These are phyloP conservation scores for Avahi laniger DNA, from an alignment of 2,797 vertebrate genomes.

Conservation along the genomic window DNA sequence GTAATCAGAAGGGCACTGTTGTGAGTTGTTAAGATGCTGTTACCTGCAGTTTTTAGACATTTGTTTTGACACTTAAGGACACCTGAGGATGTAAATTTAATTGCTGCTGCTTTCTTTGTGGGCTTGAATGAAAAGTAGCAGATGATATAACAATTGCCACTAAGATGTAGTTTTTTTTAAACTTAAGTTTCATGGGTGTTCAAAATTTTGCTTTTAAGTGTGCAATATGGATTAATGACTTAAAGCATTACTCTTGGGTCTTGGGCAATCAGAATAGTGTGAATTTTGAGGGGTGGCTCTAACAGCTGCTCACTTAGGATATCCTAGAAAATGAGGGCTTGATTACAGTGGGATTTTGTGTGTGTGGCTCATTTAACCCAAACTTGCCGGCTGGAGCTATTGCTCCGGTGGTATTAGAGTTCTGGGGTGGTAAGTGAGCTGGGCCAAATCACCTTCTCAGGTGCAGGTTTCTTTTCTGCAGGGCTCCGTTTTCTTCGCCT, in stretches of 20 bases:
- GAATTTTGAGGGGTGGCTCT: not conserved
- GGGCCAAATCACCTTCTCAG: not conserved
- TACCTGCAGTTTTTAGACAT: conserved; percentile 38
- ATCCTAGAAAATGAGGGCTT: not conserved
- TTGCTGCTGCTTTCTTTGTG: conserved; percentile 38
- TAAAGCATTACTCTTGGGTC: not conserved
- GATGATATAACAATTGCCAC: not conserved
- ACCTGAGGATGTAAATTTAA: conserved; percentile 41
- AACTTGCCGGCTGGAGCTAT: not conserved
- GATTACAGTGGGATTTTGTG: not conserved
- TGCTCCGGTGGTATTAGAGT: not conserved
- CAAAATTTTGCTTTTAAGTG: not conserved
- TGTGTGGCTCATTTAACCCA: not conserved
- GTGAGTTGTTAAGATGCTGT: not conserved
- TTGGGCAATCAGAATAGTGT: not conserved
- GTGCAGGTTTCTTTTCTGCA: not conserved
- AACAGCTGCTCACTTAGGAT: not conserved
- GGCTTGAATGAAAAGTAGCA: conserved; percentile 28
- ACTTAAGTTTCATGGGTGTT: not conserved
- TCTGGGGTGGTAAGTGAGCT: not conserved
- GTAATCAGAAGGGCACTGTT: not conserved
- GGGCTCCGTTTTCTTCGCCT: not conserved
- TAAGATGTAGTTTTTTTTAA: not conserved
- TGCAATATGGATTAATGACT: not conserved
- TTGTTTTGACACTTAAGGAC: conserved; percentile 59